Percentiles rank a stretch among this genome's conserved stretches.
phyloP scores from a whole-genome alignment of 2,113 vertebrate species.

The Stomatorhinus ivindoensis region DNA sequence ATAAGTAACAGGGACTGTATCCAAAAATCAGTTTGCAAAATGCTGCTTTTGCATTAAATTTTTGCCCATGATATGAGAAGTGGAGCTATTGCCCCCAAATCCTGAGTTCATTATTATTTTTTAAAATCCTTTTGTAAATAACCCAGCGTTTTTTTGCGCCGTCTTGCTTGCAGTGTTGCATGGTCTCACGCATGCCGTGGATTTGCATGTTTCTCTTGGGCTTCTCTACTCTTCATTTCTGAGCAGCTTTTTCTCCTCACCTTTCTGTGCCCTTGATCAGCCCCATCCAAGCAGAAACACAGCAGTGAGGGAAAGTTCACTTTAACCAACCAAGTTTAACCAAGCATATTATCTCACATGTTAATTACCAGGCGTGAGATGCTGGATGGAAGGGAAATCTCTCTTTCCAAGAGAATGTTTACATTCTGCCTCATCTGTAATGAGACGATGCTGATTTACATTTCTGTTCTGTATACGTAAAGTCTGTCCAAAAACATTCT shows the following conservation, averaged over 20 bases:
- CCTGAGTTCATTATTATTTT: background rate
- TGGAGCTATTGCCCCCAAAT: slow-evolving; percentile 31
- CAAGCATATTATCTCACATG: slow-evolving; percentile 99
- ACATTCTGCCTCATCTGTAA: background rate
- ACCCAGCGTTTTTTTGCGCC: background rate
- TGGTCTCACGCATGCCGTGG: background rate
- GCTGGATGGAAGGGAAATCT: slow-evolving; percentile 58
- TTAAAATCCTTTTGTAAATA: background rate
- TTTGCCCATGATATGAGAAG: slow-evolving; percentile 71
- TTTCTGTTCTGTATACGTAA: background rate
- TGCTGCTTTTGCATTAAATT: slow-evolving; percentile 74
- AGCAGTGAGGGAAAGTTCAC: slow-evolving; percentile 98
- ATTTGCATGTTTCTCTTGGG: slow-evolving; percentile 26
- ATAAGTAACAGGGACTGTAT: slow-evolving; percentile 37
- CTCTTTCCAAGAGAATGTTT: background rate
- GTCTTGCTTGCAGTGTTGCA: slow-evolving; percentile 56
- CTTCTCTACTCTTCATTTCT: slow-evolving; percentile 48
- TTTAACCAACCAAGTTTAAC: slow-evolving; percentile 74
- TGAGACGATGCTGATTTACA: background rate
- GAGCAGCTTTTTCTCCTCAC: slow-evolving; percentile 71
- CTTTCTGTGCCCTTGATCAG: slow-evolving; percentile 99
- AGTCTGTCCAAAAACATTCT: background rate
- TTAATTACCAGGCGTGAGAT: slow-evolving; percentile 98
- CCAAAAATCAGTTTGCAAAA: slow-evolving; percentile 62
- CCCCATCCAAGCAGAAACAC: slow-evolving; percentile 97